Conservation (phyloP, 1,140 invertebrate species). For the Chironomus tepperi region DNA sequence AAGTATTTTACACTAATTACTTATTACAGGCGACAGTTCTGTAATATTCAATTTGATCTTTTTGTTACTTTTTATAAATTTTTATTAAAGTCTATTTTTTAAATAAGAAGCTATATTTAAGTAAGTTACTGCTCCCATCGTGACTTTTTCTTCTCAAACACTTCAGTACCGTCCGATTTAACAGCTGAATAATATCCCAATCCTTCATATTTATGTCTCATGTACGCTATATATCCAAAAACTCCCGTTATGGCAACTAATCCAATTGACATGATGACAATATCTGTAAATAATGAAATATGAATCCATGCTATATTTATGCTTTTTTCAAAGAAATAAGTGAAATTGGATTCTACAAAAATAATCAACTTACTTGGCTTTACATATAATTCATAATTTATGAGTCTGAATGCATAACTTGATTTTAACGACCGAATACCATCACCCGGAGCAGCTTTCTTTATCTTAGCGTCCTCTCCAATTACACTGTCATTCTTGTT, state of each 20-base stretch:
- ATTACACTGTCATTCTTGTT: not conserved
- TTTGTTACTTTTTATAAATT: not conserved
- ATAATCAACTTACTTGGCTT: constrained; percentile 3
- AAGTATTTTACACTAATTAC: not conserved
- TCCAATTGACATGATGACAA: constrained; percentile 66
- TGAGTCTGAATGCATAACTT: not conserved
- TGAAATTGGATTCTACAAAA: not conserved
- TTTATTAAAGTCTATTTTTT: not conserved
- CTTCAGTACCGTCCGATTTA: constrained; percentile 59
- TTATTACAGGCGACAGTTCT: not conserved
- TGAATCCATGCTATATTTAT: constrained; percentile 16
- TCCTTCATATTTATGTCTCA: constrained; percentile 64
- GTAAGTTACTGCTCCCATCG: constrained; percentile 52
- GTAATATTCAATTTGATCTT: not conserved
- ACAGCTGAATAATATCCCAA: constrained; percentile 70
- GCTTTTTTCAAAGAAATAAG: not conserved
- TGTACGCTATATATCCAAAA: constrained; percentile 70
- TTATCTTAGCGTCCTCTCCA: not conserved
- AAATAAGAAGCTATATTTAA: not conserved
- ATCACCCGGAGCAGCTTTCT: not conserved
- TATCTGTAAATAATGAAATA: constrained; percentile 56
- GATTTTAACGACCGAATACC: not conserved
- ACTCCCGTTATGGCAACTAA: constrained; percentile 56
- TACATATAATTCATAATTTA: not conserved
- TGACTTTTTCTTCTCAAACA: constrained; percentile 64